Evolutionary conservation across 2,113 vertebrate genomes (phyloP).

Genomic region (Zapus hudsonius): DNA sequence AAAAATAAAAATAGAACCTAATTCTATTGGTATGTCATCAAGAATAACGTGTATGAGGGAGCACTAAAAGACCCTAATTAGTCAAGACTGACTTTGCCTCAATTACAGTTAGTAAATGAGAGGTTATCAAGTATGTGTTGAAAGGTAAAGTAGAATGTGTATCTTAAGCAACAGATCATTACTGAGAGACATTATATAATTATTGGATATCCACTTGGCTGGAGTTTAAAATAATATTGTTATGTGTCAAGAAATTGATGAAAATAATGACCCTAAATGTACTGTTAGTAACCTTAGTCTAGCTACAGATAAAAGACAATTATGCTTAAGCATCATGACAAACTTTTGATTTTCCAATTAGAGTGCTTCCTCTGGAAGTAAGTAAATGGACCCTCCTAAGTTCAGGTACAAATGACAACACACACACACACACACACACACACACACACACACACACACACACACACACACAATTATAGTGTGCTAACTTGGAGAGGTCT

Average conservation of each 20-base stretch:
- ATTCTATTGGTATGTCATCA: slow-evolving; percentile 67
- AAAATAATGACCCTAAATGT: slow-evolving; percentile 74
- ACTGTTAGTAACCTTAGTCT: slow-evolving; percentile 55
- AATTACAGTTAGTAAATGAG: slow-evolving; percentile 80
- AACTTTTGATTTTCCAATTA: slow-evolving; percentile 69
- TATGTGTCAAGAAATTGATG: slow-evolving; percentile 73
- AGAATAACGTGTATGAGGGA: slow-evolving; percentile 60
- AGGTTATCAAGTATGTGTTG: slow-evolving; percentile 80
- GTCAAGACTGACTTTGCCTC: slow-evolving; percentile 74
- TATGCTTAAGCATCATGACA: slow-evolving; percentile 42
- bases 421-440: fast-evolving
- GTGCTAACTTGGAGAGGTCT: background rate
- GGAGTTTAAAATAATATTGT: slow-evolving; percentile 75
- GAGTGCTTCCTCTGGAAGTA: background rate
- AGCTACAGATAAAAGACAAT: slow-evolving; percentile 67
- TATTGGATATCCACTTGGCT: slow-evolving; percentile 77
- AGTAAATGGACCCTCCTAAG: slow-evolving; percentile 20
- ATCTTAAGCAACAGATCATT: slow-evolving; percentile 79
- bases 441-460: fast-evolving
- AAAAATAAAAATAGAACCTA: slow-evolving; percentile 71
- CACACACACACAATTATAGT: background rate
- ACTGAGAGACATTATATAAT: slow-evolving; percentile 76
- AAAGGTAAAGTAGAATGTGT: slow-evolving; percentile 76
- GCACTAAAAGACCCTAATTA: slow-evolving; percentile 76
- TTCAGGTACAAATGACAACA: background rate